These are phyloP conservation scores for Phymorhynchus buccinoides DNA, from an alignment of 1,140 invertebrate genomes.

Conservation along the genomic window DNA sequence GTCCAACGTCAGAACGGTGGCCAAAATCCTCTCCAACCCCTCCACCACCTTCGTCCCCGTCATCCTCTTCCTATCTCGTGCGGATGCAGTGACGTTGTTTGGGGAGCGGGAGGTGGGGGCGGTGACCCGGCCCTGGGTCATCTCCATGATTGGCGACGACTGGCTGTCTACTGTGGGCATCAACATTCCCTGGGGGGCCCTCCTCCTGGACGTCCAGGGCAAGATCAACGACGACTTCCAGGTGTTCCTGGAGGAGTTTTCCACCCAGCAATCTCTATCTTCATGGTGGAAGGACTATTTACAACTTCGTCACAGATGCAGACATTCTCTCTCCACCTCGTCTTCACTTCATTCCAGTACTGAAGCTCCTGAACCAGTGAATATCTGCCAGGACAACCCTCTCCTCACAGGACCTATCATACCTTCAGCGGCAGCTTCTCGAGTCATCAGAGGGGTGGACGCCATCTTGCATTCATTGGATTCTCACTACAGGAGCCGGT, in stretches of 20 bases:
- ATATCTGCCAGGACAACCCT: conserved; percentile 27
- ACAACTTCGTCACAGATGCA: conserved; percentile 24
- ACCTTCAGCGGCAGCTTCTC: conserved; percentile 36
- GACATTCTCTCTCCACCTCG: background rate
- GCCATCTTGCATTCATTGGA: conserved; percentile 54
- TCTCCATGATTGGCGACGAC: conserved; percentile 49
- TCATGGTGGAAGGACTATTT: conserved; percentile 40
- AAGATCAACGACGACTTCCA: conserved; percentile 54
- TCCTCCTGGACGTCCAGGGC: conserved; percentile 49
- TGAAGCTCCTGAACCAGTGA: background rate
- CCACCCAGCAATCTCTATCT: background rate
- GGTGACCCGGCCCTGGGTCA: conserved; percentile 49
- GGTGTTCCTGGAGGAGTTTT: conserved; percentile 41
- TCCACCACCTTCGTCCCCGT: conserved; percentile 32
- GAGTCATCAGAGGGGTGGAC: conserved; percentile 49
- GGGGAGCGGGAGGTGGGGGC: conserved; percentile 40
- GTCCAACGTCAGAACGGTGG: background rate
- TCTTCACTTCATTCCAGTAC: background rate
- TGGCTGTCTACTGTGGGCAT: conserved; percentile 50
- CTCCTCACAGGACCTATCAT: conserved; percentile 8
- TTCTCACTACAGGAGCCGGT: conserved; percentile 41
- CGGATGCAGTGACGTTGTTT: conserved; percentile 49
- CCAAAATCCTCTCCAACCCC: background rate
- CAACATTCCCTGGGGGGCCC: conserved; percentile 53
- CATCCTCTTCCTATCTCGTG: conserved; percentile 46